Evolutionary conservation across 2,797 vertebrate species (phyloP).

Genomic region (Tauraco hartlaubi): DNA sequence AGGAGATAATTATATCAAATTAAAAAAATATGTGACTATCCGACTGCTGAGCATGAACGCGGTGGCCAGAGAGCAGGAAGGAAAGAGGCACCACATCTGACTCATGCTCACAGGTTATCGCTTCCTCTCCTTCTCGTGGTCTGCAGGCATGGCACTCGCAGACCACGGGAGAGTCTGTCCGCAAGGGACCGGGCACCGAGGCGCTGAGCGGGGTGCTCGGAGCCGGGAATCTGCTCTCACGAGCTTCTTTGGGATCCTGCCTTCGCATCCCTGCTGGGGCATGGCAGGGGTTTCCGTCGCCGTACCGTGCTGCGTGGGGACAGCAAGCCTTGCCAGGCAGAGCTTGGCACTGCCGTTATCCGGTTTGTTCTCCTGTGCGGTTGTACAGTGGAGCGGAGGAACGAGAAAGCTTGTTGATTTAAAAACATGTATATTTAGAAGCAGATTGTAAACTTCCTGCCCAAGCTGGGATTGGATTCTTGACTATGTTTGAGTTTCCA

Average conservation of each 20-base stretch:
- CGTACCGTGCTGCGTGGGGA: background rate
- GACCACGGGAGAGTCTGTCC: background rate
- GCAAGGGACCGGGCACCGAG: accelerated
- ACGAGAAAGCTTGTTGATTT: constrained; percentile 79
- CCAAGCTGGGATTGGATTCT: constrained; percentile 73
- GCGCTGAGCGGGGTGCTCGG: background rate
- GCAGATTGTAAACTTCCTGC: constrained; percentile 84
- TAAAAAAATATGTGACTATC: constrained; percentile 78
- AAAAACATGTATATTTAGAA: constrained; percentile 83
- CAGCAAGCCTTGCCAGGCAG: background rate
- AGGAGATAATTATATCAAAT: constrained; percentile 85
- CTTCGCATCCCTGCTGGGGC: background rate
- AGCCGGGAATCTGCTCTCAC: background rate
- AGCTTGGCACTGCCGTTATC: constrained; percentile 40
- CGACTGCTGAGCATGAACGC: constrained; percentile 59
- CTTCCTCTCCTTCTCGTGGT: background rate
- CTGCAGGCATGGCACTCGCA: background rate
- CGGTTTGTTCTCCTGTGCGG: background rate
- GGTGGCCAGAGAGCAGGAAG: constrained; percentile 49
- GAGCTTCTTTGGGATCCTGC: background rate
- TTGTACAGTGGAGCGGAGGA: constrained; percentile 58
- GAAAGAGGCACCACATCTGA: background rate
- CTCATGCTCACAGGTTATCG: background rate
- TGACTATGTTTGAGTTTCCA: constrained; percentile 79
- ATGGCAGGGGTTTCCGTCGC: background rate